A percentile compares a stretch with the other conserved stretches of the same genome.
phyloP scores from a whole-genome alignment of 2,797 vertebrate species.

The Acipenser ruthenus region DNA sequence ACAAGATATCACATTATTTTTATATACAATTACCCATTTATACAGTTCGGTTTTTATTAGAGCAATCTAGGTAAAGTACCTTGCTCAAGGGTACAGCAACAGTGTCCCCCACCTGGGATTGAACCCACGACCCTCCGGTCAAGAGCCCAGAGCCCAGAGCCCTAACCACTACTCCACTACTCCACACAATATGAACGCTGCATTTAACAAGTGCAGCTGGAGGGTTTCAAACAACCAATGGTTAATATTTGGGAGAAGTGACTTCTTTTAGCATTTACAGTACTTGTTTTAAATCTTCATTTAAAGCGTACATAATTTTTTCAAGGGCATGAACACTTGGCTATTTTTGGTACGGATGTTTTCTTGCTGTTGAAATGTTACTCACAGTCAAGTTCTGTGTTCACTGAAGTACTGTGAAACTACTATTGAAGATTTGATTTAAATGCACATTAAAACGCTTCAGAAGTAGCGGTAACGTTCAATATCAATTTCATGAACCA shows the following conservation, averaged over 20 bases:
- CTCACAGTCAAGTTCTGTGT: slow-evolving; percentile 17
- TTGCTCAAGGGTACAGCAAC: too few relatives aligned
- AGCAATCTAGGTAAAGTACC: too few relatives aligned
- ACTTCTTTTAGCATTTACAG: too few relatives aligned
- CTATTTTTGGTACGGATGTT: neutral
- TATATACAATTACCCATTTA: too few relatives aligned
- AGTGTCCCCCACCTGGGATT: too few relatives aligned
- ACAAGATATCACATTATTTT: too few relatives aligned
- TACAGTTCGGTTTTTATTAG: too few relatives aligned
- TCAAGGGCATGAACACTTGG: neutral
- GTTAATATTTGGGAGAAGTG: neutral
- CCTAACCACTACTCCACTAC: too few relatives aligned
- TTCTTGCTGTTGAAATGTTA: slow-evolving; percentile 14
- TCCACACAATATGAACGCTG: neutral
- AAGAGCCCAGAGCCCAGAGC: too few relatives aligned
- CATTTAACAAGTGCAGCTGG: neutral
- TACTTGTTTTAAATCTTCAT: neutral
- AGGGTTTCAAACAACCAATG: neutral
- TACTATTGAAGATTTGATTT: neutral
- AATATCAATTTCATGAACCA: neutral
- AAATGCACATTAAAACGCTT: neutral
- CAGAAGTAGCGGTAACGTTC: neutral
- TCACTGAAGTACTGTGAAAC: neutral
- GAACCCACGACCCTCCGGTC: too few relatives aligned
- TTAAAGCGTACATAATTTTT: neutral